These are phyloP conservation scores for Melanerpes aurifrons DNA, from an alignment of 2,113 vertebrate genomes.

Conservation along the genomic window DNA sequence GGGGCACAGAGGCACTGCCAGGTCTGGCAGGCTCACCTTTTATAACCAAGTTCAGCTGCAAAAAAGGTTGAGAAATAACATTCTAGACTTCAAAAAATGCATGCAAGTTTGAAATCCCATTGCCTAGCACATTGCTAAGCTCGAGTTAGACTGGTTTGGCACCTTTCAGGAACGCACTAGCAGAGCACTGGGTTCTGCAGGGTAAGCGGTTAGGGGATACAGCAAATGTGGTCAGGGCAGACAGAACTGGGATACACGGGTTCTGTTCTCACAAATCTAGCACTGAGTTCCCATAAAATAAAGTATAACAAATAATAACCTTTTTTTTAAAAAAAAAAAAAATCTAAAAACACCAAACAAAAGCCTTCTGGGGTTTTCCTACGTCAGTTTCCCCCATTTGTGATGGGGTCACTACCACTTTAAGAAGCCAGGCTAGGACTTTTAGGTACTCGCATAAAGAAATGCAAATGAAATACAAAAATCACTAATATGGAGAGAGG, in stretches of 20 bases:
- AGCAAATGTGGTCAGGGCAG: background rate
- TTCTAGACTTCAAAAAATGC: background rate
- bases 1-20: background rate
- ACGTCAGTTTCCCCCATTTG: background rate
- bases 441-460: background rate
- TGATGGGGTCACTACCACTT: background rate
- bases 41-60: background rate
- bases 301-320: background rate
- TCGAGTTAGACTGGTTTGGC: conserved; percentile 58
- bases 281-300: rapidly evolving
- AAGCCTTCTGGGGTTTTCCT: background rate
- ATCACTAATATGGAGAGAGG: background rate
- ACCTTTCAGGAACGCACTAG: background rate
- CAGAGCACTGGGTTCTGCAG: background rate
- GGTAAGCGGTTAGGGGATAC: background rate
- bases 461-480: conserved; percentile 6
- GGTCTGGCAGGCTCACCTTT: background rate
- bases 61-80: background rate
- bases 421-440: background rate
- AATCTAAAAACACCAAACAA: background rate
- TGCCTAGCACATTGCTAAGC: conserved; percentile 41
- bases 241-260: background rate
- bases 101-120: background rate
- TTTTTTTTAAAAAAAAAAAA: background rate
- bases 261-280: background rate